Evolutionary conservation across 1,140 invertebrate species (phyloP).

Genomic region (Anadara kagoshimensis): DNA sequence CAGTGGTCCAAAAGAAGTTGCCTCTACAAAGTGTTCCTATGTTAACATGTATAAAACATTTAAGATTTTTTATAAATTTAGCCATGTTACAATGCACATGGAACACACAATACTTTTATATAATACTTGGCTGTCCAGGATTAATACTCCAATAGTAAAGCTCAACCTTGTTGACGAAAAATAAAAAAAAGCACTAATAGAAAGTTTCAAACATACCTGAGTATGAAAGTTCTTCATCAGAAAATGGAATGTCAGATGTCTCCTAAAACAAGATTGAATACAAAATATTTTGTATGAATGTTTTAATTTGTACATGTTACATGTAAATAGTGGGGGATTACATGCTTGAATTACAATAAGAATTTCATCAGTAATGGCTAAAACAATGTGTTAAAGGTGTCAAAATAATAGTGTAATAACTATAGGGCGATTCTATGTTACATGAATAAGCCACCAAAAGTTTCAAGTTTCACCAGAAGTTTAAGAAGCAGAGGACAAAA

Average conservation of each 20-base stretch:
- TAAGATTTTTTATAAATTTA: too few species aligned
- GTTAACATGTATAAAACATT: too few species aligned
- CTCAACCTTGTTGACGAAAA: constrained; percentile 2
- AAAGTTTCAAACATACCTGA: constrained; percentile 8
- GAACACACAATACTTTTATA: not conserved
- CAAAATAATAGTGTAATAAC: not conserved
- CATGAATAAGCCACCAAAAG: too few species aligned
- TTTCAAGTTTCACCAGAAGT: too few species aligned
- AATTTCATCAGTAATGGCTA: not conserved
- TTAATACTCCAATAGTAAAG: not conserved
- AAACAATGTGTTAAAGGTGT: too few species aligned
- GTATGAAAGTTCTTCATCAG: constrained; percentile 6
- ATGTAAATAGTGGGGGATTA: not conserved
- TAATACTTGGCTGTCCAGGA: not conserved
- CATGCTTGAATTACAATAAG: not conserved
- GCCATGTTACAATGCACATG: too few species aligned
- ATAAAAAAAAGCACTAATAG: not conserved
- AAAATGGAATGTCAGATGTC: constrained; percentile 7
- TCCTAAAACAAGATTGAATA: constrained; percentile 12
- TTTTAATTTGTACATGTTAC: not conserved
- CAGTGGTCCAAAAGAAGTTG: too few species aligned
- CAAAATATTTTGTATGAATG: not conserved
- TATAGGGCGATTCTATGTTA: not conserved
- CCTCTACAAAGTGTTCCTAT: too few species aligned
- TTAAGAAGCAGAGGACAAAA: too few species aligned